Percentiles rank a stretch among this genome's conserved stretches.
Conservation (phyloP, 2,797 vertebrate genomes). For the Bucorvus abyssinicus region DNA sequence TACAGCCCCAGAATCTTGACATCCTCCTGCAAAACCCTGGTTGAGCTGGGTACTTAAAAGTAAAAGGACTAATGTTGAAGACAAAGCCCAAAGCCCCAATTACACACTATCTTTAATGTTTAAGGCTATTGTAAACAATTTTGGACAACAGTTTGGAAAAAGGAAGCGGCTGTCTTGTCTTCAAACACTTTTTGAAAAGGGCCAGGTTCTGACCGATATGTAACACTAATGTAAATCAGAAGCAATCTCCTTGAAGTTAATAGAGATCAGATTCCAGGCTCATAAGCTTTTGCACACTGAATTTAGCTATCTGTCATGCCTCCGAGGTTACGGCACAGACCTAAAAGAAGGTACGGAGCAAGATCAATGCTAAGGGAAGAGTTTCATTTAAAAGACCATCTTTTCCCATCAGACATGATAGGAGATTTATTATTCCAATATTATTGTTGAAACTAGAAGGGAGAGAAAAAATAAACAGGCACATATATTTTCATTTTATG, state of each 20-base stretch:
- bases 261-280: slow-evolving; percentile 40
- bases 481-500: slow-evolving; percentile 67
- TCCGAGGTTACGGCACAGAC: slow-evolving; percentile 20
- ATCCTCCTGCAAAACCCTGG: not conserved
- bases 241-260: slow-evolving; percentile 41
- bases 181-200: not conserved
- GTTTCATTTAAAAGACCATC: slow-evolving; percentile 60
- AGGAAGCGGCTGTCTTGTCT: not conserved
- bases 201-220: not conserved
- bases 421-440: slow-evolving; percentile 71
- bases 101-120: not conserved
- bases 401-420: slow-evolving; percentile 62
- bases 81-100: not conserved
- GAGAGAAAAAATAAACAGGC: slow-evolving; percentile 60
- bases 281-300: slow-evolving; percentile 14
- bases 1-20: not conserved
- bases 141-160: not conserved
- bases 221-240: slow-evolving; percentile 21
- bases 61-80: not conserved
- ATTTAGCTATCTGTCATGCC: slow-evolving; percentile 63
- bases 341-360: slow-evolving; percentile 19
- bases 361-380: slow-evolving; percentile 61
- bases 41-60: not conserved
- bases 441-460: slow-evolving; percentile 57
- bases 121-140: not conserved